Conservation (phyloP, 1,140 invertebrate genomes). For the Cydia splendana region DNA sequence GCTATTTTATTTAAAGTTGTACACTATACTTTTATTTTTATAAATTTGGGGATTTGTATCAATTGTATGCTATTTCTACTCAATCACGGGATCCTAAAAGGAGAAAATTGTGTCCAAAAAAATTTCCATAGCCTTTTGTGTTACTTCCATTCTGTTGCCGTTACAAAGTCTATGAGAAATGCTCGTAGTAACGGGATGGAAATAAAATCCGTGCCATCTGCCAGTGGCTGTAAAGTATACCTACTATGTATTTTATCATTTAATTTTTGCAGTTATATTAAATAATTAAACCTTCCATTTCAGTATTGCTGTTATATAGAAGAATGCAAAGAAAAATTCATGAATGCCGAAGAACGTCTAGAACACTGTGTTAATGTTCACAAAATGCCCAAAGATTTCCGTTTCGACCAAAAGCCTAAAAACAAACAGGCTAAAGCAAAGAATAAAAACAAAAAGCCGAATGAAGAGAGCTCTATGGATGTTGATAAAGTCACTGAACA, state of each 20-base stretch:
- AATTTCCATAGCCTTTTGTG: too few relatives aligned
- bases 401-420: conserved; percentile 76
- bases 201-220: too few relatives aligned
- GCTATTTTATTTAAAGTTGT: too few relatives aligned
- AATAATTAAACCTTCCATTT: conserved; percentile 50
- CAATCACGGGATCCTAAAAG: too few relatives aligned
- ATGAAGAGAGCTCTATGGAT: conserved; percentile 50
- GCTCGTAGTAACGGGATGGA: too few relatives aligned
- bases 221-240: too few relatives aligned
- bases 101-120: too few relatives aligned
- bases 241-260: neutral
- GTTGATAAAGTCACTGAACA: conserved; percentile 44
- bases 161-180: too few relatives aligned
- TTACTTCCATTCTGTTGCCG: too few relatives aligned
- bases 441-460: conserved; percentile 37
- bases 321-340: conserved; percentile 82
- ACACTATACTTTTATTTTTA: too few relatives aligned
- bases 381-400: conserved; percentile 84
- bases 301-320: conserved; percentile 85
- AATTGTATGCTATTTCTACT: too few relatives aligned
- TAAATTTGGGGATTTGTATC: too few relatives aligned
- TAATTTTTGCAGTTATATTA: neutral
- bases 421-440: conserved; percentile 40
- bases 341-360: conserved; percentile 77
- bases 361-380: conserved; percentile 83